Evolutionary conservation across 2,797 vertebrate species (phyloP), one percentile per base, ranked within the genome.

Genomic region (Lepidocolaptes lacrymiger): DNA sequence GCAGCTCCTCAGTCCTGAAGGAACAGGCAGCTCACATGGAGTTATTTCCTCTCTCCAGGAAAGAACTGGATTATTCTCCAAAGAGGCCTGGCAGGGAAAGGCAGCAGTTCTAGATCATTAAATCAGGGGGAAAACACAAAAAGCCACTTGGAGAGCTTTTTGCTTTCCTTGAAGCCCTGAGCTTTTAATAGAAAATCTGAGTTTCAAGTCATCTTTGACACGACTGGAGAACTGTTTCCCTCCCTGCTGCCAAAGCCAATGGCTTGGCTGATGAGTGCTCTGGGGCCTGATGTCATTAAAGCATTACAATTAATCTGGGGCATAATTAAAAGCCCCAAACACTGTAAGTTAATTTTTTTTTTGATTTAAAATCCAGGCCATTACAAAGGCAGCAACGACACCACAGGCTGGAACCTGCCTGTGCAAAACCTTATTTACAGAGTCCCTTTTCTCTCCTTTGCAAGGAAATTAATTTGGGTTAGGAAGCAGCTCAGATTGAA

Each of bases 401-500:
- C 2, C 44, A 69, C 32, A 62, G 85, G 81, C 85, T 89, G 82
- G 61, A 85, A 79, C 61, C 44, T 49, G 61, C 27, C 91, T 30
- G 37, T 2, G 17, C 32, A 48, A 91, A 91, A 72, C 55, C 59
- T 78, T 64, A 64, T 72, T 92, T 92, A 88, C 52, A 56, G n/a
- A 88, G 78, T 21, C 61, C n/a, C 75, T 61, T 62, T 78, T 76
- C 93, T 74, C 85, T 83, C 3, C 82, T 94, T 83, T 68, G 73
- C 61, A 92, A 93, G 85, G 88, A 80, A 94, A 95, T 94, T 85
- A 71, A 71, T 89, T 71, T 68, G 82, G 30, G 37, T 75, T 88
- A 85, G 39, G 69, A 89, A 94, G 85, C 18, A 66, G 55, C 78
- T 87, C 3, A 1, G 95, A 56, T 0, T 44, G 87, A 63, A 91